phyloP scores from a whole-genome alignment of 1,140 invertebrate genomes.

The Phymastichus coffea region DNA sequence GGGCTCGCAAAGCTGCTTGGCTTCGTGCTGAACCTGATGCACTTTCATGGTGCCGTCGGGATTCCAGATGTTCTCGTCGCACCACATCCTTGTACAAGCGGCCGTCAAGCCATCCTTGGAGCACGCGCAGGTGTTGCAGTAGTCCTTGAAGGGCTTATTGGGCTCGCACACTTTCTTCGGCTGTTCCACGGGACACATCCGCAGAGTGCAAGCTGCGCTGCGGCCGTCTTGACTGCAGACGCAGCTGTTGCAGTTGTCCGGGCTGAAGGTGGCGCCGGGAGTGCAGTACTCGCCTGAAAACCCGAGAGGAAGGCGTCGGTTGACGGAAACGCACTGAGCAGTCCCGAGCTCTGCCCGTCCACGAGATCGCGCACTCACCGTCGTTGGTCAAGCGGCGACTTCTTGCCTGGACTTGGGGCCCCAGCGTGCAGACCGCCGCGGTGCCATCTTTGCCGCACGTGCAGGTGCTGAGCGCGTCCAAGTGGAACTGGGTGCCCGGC shows the following conservation, averaged over 20 bases:
- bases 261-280: not conserved
- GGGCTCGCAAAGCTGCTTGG: not conserved
- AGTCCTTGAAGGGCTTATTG: not conserved
- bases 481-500: not conserved
- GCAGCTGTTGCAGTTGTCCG: not conserved
- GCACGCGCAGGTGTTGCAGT: slow-evolving; percentile 7
- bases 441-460: not conserved
- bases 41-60: not conserved
- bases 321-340: too few species aligned
- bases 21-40: not conserved
- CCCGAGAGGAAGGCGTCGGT: not conserved
- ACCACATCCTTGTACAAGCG: not conserved
- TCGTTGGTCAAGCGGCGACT: not conserved
- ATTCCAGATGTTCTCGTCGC: not conserved
- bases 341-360: too few species aligned
- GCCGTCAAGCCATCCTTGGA: not conserved
- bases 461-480: not conserved
- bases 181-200: not conserved
- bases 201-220: not conserved
- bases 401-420: not conserved
- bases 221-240: not conserved
- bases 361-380: not conserved
- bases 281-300: not conserved
- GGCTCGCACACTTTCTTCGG: not conserved
- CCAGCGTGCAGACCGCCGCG: not conserved